Evolutionary conservation across 2,797 vertebrate species (phyloP), one percentile per base, ranked within the genome.

Genomic region (Thalassophryne amazonica): DNA sequence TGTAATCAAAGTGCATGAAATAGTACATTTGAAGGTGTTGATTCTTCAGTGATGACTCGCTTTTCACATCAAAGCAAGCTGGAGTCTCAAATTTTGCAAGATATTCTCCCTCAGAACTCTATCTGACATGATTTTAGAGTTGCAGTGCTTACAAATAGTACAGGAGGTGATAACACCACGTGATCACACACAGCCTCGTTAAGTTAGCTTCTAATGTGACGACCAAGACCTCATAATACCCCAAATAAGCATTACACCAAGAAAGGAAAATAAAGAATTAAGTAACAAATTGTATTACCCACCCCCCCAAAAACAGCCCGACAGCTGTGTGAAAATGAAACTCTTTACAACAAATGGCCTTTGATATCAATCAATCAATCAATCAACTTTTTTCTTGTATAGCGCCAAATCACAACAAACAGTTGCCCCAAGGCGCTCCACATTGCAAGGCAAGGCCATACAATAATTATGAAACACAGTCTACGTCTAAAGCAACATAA

Each of bases 1-100:
- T n/a, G n/a, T n/a, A n/a, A n/a, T 31, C 15, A 1, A 6, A 14
- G 7, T 3, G 25, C 4, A 27, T 8, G 34, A 29, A 14, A 19
- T n/a, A 35, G n/a, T 8, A 37, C 23, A 19, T 3, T 21, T 18
- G 31, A 43, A 58, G 39, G 27, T 60, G 40, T 33, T 20, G 18
- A 30, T 12, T 19, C n/a, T n/a, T n/a, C n/a, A n/a, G n/a, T n/a
- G n/a, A 17, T 38, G 10, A 21, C 6, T 2, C 15, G 13, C 16
- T 30, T 39, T n/a, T 36, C 1, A 19, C 1, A 7, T 18, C 15
- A 46, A 32, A 35, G 2, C 3, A 12, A 41, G 23, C n/a, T n/a
- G n/a, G 14, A 21, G 5, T 41, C 14, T 11, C 5, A 1, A 1
- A n/a, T 21, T 13, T 12, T 30, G 28, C 18, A 34, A 1, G 2